These are phyloP conservation scores for Hydractinia symbiolongicarpus DNA, from an alignment of 30 jellyfish, hydroid and myxozoan genomes.

Conservation along the genomic window DNA sequence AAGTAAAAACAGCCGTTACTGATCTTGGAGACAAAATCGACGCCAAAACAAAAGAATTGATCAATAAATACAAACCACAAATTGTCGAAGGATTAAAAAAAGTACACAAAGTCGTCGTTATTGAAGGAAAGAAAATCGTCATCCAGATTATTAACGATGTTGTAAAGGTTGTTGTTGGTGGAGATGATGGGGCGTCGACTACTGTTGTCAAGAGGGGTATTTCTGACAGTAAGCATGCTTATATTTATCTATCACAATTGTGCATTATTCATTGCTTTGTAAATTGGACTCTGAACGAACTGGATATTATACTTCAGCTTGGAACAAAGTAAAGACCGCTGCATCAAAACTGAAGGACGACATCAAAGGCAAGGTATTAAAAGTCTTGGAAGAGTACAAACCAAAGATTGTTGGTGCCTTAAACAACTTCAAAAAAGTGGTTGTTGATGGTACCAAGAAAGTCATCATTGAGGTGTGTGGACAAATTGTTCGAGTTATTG, in stretches of 20 bases:
- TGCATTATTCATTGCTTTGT: neutral
- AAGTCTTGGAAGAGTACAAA: slow-evolving; percentile 15
- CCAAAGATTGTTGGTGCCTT: slow-evolving; percentile 15
- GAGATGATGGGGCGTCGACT: neutral
- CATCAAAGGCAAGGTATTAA: neutral
- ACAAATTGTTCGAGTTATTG: slow-evolving; percentile 13
- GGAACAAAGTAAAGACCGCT: slow-evolving; percentile 28
- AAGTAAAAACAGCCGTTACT: slow-evolving; percentile 4
- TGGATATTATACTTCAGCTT: neutral
- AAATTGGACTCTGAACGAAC: too few relatives aligned
- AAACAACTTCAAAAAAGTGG: slow-evolving; percentile 1
- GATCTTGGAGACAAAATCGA: slow-evolving; percentile 3
- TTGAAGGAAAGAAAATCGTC: slow-evolving; percentile 6
- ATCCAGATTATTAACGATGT: slow-evolving; percentile 4
- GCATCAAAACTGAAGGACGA: neutral
- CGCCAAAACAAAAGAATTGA: slow-evolving; percentile 8
- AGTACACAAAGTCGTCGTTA: slow-evolving; percentile 1
- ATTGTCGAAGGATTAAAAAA: slow-evolving; percentile 11
- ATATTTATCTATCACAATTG: neutral
- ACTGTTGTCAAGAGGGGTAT: slow-evolving; percentile 21
- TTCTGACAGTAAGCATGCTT: slow-evolving; percentile 4
- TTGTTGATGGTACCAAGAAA: slow-evolving; percentile 18
- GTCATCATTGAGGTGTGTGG: slow-evolving; percentile 14
- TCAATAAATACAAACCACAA: slow-evolving; percentile 14
- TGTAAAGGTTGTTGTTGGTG: slow-evolving; percentile 13